These are phyloP conservation scores for Leptodirus hochenwartii DNA, from an alignment of 2,888 invertebrate genomes.

Conservation along the genomic window DNA sequence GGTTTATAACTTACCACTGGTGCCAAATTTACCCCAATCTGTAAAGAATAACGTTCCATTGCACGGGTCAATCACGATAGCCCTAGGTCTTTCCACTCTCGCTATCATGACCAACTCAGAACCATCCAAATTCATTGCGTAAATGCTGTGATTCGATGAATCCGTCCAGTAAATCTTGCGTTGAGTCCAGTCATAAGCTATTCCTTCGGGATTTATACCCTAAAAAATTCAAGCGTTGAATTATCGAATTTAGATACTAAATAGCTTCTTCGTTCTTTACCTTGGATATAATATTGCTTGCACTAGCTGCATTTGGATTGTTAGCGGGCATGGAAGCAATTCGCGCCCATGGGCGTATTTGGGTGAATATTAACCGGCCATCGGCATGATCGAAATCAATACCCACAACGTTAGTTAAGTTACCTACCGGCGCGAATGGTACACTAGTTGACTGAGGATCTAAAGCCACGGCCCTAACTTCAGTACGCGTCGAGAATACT, in stretches of 20 bases:
- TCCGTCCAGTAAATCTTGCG: conserved; percentile 98
- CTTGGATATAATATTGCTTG: conserved; percentile 51
- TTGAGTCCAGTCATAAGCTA: conserved; percentile 95
- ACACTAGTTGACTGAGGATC: conserved; percentile 64
- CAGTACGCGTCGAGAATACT: conserved; percentile 85
- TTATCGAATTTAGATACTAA: no score
- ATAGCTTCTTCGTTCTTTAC: no score
- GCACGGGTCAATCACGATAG: conserved; percentile 93
- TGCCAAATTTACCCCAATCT: conserved; percentile 89
- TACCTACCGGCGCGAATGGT: conserved; percentile 71
- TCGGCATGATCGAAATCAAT: conserved; percentile 89
- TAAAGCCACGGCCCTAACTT: conserved; percentile 78
- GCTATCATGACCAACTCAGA: conserved; percentile 80
- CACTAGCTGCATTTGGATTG: conserved; percentile 41
- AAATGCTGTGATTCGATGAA: conserved; percentile 83
- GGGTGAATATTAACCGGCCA: conserved; percentile 77
- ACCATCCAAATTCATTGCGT: conserved; percentile 85
- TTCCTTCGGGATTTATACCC: conserved; percentile 88
- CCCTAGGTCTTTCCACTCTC: conserved; percentile 80
- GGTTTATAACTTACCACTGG: no score
- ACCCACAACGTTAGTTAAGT: conserved; percentile 84
- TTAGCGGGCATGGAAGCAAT: conserved; percentile 67
- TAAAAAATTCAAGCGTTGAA: no score
- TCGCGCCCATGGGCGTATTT: conserved; percentile 79
- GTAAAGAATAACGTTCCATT: conserved; percentile 89